A percentile compares a stretch with the other conserved stretches of the same genome.
phyloP scores from a whole-genome alignment of 2,113 vertebrate genomes.

The Symphodus melops region DNA sequence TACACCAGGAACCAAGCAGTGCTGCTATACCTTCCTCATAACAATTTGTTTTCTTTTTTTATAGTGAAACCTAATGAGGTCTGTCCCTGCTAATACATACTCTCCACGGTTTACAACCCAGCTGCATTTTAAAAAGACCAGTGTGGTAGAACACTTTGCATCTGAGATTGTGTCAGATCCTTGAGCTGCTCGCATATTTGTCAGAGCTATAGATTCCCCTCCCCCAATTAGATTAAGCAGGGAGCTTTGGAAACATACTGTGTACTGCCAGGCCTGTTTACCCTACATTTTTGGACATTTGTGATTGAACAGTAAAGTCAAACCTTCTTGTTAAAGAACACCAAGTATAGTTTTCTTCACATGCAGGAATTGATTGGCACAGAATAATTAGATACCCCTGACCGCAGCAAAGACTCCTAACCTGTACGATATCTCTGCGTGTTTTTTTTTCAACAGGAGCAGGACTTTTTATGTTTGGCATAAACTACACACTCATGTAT shows the following conservation, averaged over 20 bases:
- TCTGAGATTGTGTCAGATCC: background rate
- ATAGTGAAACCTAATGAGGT: background rate
- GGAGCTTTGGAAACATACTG: slow-evolving; percentile 9
- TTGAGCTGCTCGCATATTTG: slow-evolving; percentile 27
- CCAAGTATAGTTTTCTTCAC: too few relatives aligned
- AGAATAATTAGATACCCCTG: too few relatives aligned
- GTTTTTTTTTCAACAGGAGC: background rate
- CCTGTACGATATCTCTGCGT: background rate
- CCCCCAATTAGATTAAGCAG: slow-evolving; percentile 45
- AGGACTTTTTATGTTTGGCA: background rate
- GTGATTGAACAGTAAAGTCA: background rate
- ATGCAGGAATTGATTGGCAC: too few relatives aligned
- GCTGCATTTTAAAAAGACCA: background rate
- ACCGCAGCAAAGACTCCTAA: background rate
- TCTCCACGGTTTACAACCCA: background rate
- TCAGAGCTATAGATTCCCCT: slow-evolving; percentile 31
- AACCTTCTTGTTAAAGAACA: too few relatives aligned
- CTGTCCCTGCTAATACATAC: background rate
- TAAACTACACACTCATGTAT: background rate
- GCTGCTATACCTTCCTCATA: background rate
- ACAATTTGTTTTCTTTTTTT: background rate
- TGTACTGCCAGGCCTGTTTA: slow-evolving; percentile 8
- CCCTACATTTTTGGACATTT: background rate
- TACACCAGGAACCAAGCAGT: background rate
- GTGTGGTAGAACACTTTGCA: background rate